Conservation (phyloP, 2,113 vertebrate species). For the Chitala chitala region DNA sequence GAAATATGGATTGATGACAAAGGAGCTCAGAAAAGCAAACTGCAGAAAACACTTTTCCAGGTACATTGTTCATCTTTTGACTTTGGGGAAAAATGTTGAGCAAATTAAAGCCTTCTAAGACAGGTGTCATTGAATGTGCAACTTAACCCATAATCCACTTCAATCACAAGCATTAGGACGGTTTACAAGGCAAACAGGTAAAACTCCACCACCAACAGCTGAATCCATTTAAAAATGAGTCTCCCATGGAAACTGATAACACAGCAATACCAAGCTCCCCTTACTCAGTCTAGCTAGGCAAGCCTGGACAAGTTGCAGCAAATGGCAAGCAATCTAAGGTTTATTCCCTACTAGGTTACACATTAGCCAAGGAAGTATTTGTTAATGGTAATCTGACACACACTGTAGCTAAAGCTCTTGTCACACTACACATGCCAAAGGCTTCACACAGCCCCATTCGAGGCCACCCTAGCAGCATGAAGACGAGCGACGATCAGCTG, state of each 20-base stretch:
- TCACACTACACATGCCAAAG: not conserved
- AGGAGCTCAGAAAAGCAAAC: no score
- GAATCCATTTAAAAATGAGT: not conserved
- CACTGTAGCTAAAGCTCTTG: not conserved
- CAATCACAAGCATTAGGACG: no score
- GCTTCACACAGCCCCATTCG: not conserved
- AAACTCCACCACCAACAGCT: not conserved
- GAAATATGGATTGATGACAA: no score
- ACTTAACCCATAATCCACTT: no score
- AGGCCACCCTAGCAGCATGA: no score
- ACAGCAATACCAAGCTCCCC: not conserved
- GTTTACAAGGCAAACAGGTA: no score
- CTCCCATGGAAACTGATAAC: not conserved
- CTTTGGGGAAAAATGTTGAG: no score
- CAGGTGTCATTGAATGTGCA: no score
- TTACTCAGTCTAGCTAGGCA: not conserved
- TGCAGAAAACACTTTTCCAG: no score
- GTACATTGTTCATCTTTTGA: no score
- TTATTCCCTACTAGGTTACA: not conserved
- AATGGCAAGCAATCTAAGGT: not conserved
- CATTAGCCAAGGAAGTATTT: not conserved
- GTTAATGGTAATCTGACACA: conserved; percentile 1
- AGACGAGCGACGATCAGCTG: no score
- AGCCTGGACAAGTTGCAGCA: conserved; percentile 8
- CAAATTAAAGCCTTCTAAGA: no score